Percentiles rank a stretch among this genome's conserved stretches.
Evolutionary conservation across 1,140 invertebrate genomes (phyloP).

Genomic region (Calliopsis andreniformis): DNA sequence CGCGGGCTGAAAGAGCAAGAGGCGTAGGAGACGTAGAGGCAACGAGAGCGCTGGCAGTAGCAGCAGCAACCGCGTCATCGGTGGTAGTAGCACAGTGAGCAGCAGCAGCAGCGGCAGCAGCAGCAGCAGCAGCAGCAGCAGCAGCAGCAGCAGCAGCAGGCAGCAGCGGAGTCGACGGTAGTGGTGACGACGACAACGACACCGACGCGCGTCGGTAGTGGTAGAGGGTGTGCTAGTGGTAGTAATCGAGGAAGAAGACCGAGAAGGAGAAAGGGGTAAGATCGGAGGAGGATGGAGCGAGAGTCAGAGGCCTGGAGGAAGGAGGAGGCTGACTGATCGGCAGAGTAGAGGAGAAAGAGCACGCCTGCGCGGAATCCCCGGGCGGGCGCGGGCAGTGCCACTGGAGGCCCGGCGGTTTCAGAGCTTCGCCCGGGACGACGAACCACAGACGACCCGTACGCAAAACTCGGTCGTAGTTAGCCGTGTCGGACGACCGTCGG

Average conservation of each 20-base stretch:
- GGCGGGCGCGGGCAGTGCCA: slow-evolving; percentile 80
- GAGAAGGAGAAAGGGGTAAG: slow-evolving; percentile 31
- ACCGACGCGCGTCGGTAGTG: neutral
- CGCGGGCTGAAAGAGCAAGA: neutral
- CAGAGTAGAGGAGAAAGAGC: slow-evolving; percentile 71
- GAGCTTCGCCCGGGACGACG: slow-evolving; percentile 81
- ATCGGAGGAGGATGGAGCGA: neutral
- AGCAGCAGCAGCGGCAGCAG: neutral
- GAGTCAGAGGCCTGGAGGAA: slow-evolving; percentile 53
- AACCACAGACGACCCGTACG: slow-evolving; percentile 68
- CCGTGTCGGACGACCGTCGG: slow-evolving; percentile 29
- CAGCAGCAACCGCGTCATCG: slow-evolving; percentile 1
- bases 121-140: neutral
- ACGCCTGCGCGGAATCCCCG: slow-evolving; percentile 80
- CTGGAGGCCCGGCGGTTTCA: slow-evolving; percentile 80
- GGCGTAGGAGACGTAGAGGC: slow-evolving; percentile 16
- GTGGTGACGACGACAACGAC: slow-evolving; percentile 9
- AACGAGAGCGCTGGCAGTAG: neutral
- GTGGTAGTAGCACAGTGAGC: slow-evolving; percentile 17
- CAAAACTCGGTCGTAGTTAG: slow-evolving; percentile 62
- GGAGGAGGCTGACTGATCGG: slow-evolving; percentile 66
- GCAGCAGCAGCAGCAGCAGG: neutral
- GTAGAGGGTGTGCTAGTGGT: slow-evolving; percentile 8
- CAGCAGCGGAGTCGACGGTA: neutral
- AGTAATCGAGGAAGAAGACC: slow-evolving; percentile 37